Evolutionary conservation across 2,888 invertebrate species (phyloP), one percentile per base, ranked within the genome.

Genomic region (Cybosia mesomella): DNA sequence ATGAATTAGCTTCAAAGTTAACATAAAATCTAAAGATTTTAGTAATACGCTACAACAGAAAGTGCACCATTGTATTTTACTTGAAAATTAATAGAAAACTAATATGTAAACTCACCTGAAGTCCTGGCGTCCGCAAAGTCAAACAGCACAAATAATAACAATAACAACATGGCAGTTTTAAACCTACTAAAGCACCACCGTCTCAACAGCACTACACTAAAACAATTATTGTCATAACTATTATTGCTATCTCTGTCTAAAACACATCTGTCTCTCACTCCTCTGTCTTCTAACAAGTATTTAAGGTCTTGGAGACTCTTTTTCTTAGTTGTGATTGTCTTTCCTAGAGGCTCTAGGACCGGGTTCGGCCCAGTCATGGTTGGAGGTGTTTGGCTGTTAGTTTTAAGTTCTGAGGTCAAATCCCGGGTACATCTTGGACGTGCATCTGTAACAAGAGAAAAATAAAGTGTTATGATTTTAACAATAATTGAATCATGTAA

Each of bases 281-380:
- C 95, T 95, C 95, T 93, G 75, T 95, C 95, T 87, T 94, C 94
- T 82, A 94, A 77, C 73, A 93, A 86, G 13, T 90, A 89, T 92
- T 92, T 95, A 72, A 93, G 91, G 83, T 94, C 91, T 86, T 90
- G 87, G 66, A 93, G 86, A 75, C 90, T 88, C 82, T 88, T 89
- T 74, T 89, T 87, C 83, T 87, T 89, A 83, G 81, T 87, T 63
- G 89, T 88, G 66, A 89, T 87, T 63, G 89, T 89, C 77, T 91
- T 93, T 76, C 90, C 91, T 77, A 91, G 83, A 13, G 92, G 93
- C 67, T 85, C 86, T 66, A 81, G 76, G 72, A 74, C 64, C 36
- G 76, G 79, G 66, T 77, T 74, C 72, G 82, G 85, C 74, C 85
- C 85, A 73, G 87, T 87, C 91, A 91, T 92, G 74, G 43, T 81